A percentile compares a stretch with the other conserved stretches of the same genome.
Conservation (phyloP, 2,797 vertebrate genomes). For the Ctenosaura bakeri region DNA sequence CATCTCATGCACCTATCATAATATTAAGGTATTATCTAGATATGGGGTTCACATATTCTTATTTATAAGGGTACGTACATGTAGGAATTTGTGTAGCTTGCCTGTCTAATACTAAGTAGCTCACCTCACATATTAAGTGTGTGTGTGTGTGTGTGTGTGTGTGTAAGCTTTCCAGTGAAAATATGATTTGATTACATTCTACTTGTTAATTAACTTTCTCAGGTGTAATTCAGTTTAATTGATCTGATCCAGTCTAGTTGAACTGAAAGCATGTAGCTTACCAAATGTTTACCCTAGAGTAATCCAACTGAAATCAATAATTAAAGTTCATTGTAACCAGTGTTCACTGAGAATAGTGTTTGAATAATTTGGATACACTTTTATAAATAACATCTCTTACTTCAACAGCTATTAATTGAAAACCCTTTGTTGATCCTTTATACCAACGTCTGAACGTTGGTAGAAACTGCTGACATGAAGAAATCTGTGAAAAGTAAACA, state of each 20-base stretch:
- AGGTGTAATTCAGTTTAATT: constrained; percentile 15
- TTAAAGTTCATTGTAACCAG: background rate
- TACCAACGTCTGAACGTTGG: background rate
- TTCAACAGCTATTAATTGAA: background rate
- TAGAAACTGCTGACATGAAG: background rate
- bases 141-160: background rate
- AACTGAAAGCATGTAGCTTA: background rate
- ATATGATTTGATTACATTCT: constrained; percentile 35
- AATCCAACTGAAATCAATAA: background rate
- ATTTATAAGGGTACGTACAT: constrained; percentile 35
- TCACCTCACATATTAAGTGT: constrained; percentile 23
- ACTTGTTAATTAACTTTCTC: constrained; percentile 51
- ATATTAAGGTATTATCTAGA: constrained; percentile 17
- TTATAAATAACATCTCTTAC: background rate
- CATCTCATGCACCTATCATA: constrained; percentile 50
- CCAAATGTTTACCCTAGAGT: constrained; percentile 12
- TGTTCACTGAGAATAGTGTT: background rate
- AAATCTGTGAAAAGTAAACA: background rate
- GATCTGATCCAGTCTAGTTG: background rate
- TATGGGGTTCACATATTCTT: constrained; percentile 49
- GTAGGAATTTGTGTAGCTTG: constrained; percentile 39
- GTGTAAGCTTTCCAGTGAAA: constrained; percentile 49
- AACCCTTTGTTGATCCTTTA: background rate
- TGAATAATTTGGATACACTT: background rate
- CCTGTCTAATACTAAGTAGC: background rate